Percentiles rank a stretch among this genome's conserved stretches.
These are phyloP conservation scores for Sander lucioperca DNA, from an alignment of 2,113 vertebrate species.

Conservation along the genomic window DNA sequence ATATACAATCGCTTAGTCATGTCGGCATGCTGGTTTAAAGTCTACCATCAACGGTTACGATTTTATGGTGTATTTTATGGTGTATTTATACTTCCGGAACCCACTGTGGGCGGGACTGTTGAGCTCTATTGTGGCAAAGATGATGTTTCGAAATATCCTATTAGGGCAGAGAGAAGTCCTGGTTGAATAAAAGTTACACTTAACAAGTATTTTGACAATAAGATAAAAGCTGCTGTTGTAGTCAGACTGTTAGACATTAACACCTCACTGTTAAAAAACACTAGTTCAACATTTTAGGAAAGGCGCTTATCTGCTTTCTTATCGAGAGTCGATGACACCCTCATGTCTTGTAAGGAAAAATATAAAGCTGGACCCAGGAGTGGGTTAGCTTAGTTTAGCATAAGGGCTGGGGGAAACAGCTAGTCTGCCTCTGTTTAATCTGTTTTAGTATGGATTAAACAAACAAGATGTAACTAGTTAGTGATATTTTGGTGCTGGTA, in stretches of 20 bases:
- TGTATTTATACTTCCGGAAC: no score
- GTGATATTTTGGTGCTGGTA: neutral
- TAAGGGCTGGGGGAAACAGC: neutral
- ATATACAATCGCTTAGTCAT: no score
- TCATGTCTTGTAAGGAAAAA: neutral
- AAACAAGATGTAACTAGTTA: no score
- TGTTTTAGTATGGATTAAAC: no score
- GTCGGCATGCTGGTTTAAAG: no score
- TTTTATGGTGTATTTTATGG: no score
- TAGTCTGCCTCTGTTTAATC: neutral
- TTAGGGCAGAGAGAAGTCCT: no score
- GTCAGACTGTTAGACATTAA: neutral
- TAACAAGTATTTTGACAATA: neutral
- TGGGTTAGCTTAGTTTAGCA: neutral
- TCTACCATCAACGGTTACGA: no score
- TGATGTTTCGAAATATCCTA: neutral
- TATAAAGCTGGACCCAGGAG: neutral
- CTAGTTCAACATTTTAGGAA: neutral
- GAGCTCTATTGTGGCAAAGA: neutral
- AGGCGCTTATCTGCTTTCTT: neutral
- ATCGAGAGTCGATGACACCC: neutral
- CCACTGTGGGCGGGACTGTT: no score
- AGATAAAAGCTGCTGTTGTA: neutral
- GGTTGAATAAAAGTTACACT: neutral
- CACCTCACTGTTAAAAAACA: neutral